Percentiles rank a stretch among this genome's conserved stretches.
Evolutionary conservation across 2,113 vertebrate genomes (phyloP).

Genomic region (Acrocephalus arundinaceus): DNA sequence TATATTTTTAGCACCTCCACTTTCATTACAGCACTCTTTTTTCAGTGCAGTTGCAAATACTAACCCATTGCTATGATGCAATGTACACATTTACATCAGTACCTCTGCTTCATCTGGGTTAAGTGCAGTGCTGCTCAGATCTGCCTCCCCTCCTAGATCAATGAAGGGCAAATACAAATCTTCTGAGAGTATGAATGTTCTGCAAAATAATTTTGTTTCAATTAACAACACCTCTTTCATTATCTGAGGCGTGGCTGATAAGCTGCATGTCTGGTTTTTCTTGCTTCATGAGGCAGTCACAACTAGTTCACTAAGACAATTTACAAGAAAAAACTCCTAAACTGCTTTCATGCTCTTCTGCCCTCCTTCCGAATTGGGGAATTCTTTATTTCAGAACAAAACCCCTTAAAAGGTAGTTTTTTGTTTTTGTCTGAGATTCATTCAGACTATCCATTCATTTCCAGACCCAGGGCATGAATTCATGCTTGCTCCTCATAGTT

Average conservation of each 20-base stretch:
- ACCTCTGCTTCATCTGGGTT: not conserved
- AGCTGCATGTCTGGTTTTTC: not conserved
- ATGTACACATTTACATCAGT: not conserved
- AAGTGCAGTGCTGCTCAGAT: not conserved
- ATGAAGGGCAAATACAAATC: not conserved
- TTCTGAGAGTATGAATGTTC: not conserved
- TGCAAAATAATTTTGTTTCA: constrained; percentile 7
- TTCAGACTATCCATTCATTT: not conserved
- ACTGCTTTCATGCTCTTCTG: not conserved
- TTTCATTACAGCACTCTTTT: not conserved
- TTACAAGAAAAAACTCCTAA: not conserved
- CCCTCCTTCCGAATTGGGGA: not conserved
- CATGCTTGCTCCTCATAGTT: not conserved
- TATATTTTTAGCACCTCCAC: not conserved
- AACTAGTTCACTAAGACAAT: not conserved
- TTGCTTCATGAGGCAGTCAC: not conserved
- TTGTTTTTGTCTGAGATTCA: not conserved
- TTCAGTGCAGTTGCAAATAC: not conserved
- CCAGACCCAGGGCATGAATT: not conserved
- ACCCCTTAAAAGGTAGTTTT: not conserved
- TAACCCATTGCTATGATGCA: not conserved
- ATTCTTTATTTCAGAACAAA: not conserved
- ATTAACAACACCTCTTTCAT: not conserved
- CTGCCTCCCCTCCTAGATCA: not conserved
- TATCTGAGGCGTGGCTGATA: not conserved